Conservation (phyloP, 2,888 invertebrate genomes). For the Cantharis flavilabris region DNA sequence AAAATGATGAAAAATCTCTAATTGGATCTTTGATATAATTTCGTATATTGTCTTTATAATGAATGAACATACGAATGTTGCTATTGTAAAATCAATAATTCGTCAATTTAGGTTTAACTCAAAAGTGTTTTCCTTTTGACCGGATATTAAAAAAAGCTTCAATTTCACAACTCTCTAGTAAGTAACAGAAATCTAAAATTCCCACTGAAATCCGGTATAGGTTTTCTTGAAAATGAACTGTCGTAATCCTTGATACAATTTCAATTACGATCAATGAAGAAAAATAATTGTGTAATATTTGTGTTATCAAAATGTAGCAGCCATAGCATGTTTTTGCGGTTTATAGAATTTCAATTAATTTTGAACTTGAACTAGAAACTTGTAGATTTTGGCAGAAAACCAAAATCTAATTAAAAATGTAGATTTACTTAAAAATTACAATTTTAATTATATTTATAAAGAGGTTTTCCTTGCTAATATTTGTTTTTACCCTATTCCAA, state of each 20-base stretch:
- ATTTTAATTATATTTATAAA: background rate
- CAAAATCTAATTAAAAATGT: background rate
- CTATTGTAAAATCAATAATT: background rate
- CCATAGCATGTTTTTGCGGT: background rate
- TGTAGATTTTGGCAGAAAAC: background rate
- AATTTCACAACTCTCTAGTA: background rate
- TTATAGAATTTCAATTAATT: background rate
- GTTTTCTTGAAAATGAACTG: background rate
- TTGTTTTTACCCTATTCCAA: background rate
- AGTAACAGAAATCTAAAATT: background rate
- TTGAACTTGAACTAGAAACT: constrained; percentile 4
- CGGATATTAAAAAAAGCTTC: background rate
- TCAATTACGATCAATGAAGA: background rate
- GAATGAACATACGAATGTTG: background rate
- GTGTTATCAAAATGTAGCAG: background rate
- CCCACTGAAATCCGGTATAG: background rate
- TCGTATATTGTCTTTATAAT: too few species aligned
- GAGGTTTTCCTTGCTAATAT: background rate
- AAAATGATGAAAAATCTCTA: background rate
- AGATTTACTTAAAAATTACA: background rate
- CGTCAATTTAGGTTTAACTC: background rate
- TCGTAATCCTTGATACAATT: background rate
- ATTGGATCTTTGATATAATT: too few species aligned
- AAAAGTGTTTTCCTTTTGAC: background rate
- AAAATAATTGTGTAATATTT: background rate